phyloP scores from a whole-genome alignment of 2,797 vertebrate species.

The Meda fulgida region DNA sequence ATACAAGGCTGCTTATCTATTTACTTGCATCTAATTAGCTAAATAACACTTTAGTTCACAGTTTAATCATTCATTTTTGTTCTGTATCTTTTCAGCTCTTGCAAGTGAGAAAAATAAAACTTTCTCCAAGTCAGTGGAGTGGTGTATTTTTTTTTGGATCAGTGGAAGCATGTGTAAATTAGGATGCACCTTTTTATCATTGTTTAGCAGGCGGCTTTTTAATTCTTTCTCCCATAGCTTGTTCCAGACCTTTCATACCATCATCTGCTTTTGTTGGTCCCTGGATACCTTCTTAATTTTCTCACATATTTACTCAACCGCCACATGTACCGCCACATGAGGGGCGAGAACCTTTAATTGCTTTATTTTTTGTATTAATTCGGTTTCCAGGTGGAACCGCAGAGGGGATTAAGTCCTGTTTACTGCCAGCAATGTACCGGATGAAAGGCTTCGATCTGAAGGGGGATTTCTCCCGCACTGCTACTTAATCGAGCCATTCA shows the following conservation, averaged over 20 bases:
- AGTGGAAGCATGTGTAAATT: conserved; percentile 13
- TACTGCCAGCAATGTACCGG: conserved; percentile 58
- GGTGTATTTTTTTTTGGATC: conserved; percentile 34
- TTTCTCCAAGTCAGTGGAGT: background rate
- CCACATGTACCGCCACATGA: conserved; percentile 1
- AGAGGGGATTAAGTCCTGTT: conserved; percentile 64
- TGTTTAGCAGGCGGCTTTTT: background rate
- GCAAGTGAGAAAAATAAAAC: background rate
- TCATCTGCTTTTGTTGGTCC: conserved; percentile 2
- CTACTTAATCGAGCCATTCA: conserved; percentile 67
- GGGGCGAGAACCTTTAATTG: conserved; percentile 51
- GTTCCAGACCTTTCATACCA: background rate
- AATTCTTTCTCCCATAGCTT: conserved; percentile 5
- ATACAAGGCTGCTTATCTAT: conserved; percentile 54
- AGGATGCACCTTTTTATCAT: conserved; percentile 20
- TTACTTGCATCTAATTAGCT: conserved; percentile 61
- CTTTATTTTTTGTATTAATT: conserved; percentile 63
- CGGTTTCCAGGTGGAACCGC: conserved; percentile 57
- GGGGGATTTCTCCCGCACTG: conserved; percentile 66
- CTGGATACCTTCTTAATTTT: background rate
- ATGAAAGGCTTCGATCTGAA: conserved; percentile 64
- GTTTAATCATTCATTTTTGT: background rate
- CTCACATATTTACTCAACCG: conserved; percentile 14
- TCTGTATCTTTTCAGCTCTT: conserved; percentile 13
- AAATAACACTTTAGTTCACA: conserved; percentile 29